Evolutionary conservation across 1,140 invertebrate genomes (phyloP).

Genomic region (Zaprionus lachaisei): DNA sequence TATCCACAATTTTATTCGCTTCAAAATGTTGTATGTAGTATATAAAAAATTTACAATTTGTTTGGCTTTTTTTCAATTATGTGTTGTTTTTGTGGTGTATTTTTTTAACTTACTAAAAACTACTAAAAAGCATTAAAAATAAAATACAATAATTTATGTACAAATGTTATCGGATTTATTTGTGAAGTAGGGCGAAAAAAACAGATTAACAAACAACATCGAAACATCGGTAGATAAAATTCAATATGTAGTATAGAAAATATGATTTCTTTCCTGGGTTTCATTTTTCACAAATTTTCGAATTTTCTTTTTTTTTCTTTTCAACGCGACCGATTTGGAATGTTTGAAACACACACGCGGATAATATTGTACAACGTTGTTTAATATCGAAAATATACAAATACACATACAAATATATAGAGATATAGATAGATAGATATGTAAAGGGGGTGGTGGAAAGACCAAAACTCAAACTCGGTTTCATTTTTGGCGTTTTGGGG

Average conservation of each 20-base stretch:
- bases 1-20: constrained; percentile 81
- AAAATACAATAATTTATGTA: constrained; percentile 80
- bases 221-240: constrained; percentile 56
- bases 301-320: neutral
- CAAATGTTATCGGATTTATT: constrained; percentile 79
- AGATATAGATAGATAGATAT: constrained; percentile 22
- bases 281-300: constrained; percentile 23
- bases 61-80: constrained; percentile 27
- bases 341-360: constrained; percentile 42
- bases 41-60: constrained; percentile 76
- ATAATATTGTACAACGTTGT: constrained; percentile 36
- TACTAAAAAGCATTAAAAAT: constrained; percentile 70
- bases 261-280: constrained; percentile 5
- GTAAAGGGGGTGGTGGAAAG: constrained; percentile 11
- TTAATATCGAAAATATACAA: constrained; percentile 46
- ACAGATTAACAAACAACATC: constrained; percentile 42
- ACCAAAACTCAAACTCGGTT: constrained; percentile 42
- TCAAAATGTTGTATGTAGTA: constrained; percentile 64
- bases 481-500: constrained; percentile 56
- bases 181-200: constrained; percentile 41
- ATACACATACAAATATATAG: constrained; percentile 37
- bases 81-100: constrained; percentile 43
- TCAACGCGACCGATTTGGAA: constrained; percentile 44
- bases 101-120: constrained; percentile 75
- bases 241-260: constrained; percentile 51